Base-by-base conservation (phyloP, 1,140 invertebrate species). In the Eufriesea mexicana region DNA sequence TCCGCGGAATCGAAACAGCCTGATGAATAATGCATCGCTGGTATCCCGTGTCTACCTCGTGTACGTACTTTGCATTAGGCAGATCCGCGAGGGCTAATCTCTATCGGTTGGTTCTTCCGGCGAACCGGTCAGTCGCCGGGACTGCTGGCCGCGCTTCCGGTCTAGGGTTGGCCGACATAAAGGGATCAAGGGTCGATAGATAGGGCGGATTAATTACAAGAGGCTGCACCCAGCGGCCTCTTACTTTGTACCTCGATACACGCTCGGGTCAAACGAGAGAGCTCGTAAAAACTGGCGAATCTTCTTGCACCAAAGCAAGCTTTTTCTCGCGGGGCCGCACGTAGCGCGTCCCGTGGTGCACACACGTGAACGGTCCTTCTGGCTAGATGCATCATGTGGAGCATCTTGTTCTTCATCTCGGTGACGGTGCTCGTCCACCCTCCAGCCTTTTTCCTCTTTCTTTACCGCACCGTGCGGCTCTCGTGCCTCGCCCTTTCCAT, bases 381-480 rank as follows among this genome's bases (percentile, higher is more conserved):
- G 81, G 81, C 75, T 83, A 83, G 81, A 78, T 83, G 75, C 81
- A 77, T 77, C 81, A 35, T 25, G 81, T 78, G 67, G 81, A 83
- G 81, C 75, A 84, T 84, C 82, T 84, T 79, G 76, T 79, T 84
- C 82, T 84, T 79, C 82, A 84, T 84, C 82, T 83, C 80, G 35
- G 76, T 79, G 82, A 84, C 76, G 76, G 82, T 73, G 49, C 82
- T 83, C 66, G 75, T 78, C 66, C 81, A 78, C 81, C 73, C 80
- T 82, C 80, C 75, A 68, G 10, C 81, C 79, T 49, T 78, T 83
- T 83, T 68, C 75, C 75, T 78, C 55, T 83, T 78, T 78, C 67
- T 83, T 82, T 82, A 57, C 49, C 70, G 20, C 35, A 35, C 51
- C 61, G 42, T 61, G n/a, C 71, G 49, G 14, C 51, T 49, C 77